Evolutionary conservation across 2,797 vertebrate genomes (phyloP).

Genomic region (Thamnophis elegans): DNA sequence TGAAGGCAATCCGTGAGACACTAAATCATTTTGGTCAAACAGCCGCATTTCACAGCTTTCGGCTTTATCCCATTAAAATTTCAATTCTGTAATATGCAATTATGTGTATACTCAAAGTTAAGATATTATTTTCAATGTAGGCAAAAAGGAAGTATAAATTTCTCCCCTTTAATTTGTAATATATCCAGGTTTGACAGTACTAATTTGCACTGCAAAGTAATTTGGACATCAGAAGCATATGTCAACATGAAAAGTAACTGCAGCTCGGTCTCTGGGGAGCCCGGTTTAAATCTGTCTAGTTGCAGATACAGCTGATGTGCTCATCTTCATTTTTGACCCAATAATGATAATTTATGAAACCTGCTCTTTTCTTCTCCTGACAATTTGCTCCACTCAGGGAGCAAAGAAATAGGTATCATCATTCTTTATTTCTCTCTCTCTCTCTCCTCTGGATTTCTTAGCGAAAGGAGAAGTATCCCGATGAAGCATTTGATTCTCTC

Average conservation of each 20-base stretch:
- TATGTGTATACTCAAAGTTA: constrained; percentile 39
- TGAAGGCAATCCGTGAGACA: constrained; percentile 10
- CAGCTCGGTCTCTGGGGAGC: constrained; percentile 39
- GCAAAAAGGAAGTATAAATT: constrained; percentile 30
- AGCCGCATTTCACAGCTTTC: constrained; percentile 25
- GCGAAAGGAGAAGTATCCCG: background rate
- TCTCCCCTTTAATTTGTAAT: constrained; percentile 60
- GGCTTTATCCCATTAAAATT: constrained; percentile 41
- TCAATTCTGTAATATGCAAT: constrained; percentile 42
- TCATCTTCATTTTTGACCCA: constrained; percentile 25
- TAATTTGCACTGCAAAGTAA: constrained; percentile 45
- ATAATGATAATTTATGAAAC: constrained; percentile 2
- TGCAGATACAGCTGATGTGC: constrained; percentile 29
- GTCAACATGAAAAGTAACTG: constrained; percentile 41
- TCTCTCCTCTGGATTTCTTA: background rate
- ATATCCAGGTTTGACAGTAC: constrained; percentile 53
- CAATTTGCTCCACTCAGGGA: background rate
- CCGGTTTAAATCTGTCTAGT: constrained; percentile 31
- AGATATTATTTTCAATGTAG: constrained; percentile 44
- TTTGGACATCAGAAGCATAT: constrained; percentile 40
- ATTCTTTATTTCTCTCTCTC: background rate
- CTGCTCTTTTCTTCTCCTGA: background rate
- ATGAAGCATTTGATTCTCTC: background rate
- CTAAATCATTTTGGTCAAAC: constrained; percentile 28
- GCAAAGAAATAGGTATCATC: constrained; percentile 1